Evolutionary conservation across 1,140 invertebrate species (phyloP).

Genomic region (Sarcophaga peregrina): DNA sequence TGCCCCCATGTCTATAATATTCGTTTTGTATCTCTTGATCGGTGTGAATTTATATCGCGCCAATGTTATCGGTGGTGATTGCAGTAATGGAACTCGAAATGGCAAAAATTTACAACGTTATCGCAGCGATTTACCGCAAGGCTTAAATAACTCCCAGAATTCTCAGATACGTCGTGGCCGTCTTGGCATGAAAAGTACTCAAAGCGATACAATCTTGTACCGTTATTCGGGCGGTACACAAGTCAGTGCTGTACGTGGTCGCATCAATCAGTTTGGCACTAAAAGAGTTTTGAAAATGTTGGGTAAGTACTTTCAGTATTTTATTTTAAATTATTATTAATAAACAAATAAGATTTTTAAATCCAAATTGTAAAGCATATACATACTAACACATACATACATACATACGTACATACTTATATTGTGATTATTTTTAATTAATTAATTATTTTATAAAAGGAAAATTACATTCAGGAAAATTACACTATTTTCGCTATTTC

Average conservation of each 20-base stretch:
- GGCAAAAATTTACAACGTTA: conserved; percentile 56
- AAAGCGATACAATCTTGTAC: conserved; percentile 70
- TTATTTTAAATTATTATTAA: no score
- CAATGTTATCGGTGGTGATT: conserved; percentile 51
- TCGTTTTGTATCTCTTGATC: conserved; percentile 78
- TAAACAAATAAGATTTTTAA: no score
- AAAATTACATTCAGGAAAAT: no score
- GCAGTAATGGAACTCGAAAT: conserved; percentile 60
- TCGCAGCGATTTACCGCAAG: conserved; percentile 2
- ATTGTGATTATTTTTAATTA: no score
- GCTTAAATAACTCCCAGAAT: background rate
- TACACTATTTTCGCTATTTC: no score
- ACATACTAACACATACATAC: no score
- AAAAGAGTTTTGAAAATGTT: conserved; percentile 75
- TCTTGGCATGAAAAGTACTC: conserved; percentile 62
- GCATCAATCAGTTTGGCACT: conserved; percentile 65
- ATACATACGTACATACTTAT: no score
- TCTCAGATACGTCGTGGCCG: conserved; percentile 36
- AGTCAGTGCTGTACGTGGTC: conserved; percentile 60
- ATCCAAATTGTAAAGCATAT: no score
- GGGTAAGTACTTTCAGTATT: conserved; percentile 67
- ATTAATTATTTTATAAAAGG: no score
- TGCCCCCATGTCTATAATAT: conserved; percentile 80
- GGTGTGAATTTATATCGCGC: conserved; percentile 72
- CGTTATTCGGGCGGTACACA: conserved; percentile 57